Base-by-base conservation (phyloP, 2,888 invertebrate genomes). In the Caenorhabditis wallacei region DNA sequence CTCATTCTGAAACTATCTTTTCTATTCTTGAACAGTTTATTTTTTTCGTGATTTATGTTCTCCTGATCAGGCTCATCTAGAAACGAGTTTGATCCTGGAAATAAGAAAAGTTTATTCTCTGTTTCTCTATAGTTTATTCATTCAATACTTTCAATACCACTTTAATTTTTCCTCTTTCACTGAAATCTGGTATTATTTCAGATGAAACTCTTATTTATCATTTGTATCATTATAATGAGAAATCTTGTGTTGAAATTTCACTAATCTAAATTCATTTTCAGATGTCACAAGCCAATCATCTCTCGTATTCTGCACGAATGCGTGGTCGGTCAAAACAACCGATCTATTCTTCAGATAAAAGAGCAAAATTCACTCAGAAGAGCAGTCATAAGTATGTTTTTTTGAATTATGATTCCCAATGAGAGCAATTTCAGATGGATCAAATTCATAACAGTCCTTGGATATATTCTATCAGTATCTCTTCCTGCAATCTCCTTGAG, bases 381-480 rank as follows among this genome's bases (percentile, higher is more conserved):
- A 85, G 88, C 30, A 87, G 85, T 69, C 86, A 87, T 57, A 87
- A 85, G 88, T 87, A 30, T 80, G 83, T 68, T 37, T 24, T 57
- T 18, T 30, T 24, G 53, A 18, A 30, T 30, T 8, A 11, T 48
- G 2, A 4, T 35, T 35, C 0, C 5, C 11, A 16, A 13, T 11
- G 2, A 11, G 11, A 2, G 4, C 8, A 18, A 1, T 48, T 13
- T 51, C 80, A 91, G 90, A 76, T 91, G 89, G 89, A 82, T 91
- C 18, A 88, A 89, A 13, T 84, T 90, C 37, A 70, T 89, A 22
- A 91, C 91, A 16, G 91, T 91, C 2, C 76, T 89, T 40, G 89
- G 89, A 24, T 91, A 91, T 79, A 88, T 91, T 20, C 69, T 90
- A 20, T 88, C 87, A 59, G 90, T 91, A 7, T 90, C 88, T 8